These are phyloP conservation scores for Apodemia duryi DNA, from an alignment of 2,888 invertebrate species.

Conservation along the genomic window DNA sequence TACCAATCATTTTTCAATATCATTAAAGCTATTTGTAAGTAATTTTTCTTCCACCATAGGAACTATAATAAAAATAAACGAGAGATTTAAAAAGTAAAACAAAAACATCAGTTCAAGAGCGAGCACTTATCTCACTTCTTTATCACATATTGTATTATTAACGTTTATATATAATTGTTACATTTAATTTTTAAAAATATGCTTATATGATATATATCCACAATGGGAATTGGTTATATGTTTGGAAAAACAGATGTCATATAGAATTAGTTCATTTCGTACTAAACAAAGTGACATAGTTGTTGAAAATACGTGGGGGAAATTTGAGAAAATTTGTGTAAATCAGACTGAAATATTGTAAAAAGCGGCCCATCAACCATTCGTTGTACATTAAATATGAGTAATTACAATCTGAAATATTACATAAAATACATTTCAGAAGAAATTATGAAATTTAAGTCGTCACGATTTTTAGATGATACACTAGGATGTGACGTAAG, in stretches of 20 bases:
- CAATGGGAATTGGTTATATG: not conserved
- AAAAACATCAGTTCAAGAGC: constrained; percentile 14
- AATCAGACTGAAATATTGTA: too few species aligned
- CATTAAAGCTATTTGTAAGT: constrained; percentile 11
- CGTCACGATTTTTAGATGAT: too few species aligned
- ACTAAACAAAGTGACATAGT: too few species aligned
- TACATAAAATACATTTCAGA: too few species aligned
- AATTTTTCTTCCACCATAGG: constrained; percentile 17
- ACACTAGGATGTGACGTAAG: too few species aligned
- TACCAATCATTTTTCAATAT: constrained; percentile 7
- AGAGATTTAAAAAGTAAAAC: constrained; percentile 18
- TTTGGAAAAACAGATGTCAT: not conserved
- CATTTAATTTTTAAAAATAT: not conserved
- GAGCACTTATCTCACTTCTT: constrained; percentile 7
- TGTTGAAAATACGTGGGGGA: too few species aligned
- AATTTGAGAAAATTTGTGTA: too few species aligned
- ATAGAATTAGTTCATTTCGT: too few species aligned
- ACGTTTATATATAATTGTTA: not conserved
- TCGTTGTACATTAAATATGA: too few species aligned
- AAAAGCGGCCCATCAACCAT: too few species aligned
- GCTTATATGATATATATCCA: not conserved
- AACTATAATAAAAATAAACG: constrained; percentile 17
- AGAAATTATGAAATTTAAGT: too few species aligned
- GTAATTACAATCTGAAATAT: too few species aligned
- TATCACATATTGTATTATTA: constrained; percentile 7